These are phyloP conservation scores for Adelphocoris suturalis DNA, from an alignment of 2,888 invertebrate genomes.

Conservation along the genomic window DNA sequence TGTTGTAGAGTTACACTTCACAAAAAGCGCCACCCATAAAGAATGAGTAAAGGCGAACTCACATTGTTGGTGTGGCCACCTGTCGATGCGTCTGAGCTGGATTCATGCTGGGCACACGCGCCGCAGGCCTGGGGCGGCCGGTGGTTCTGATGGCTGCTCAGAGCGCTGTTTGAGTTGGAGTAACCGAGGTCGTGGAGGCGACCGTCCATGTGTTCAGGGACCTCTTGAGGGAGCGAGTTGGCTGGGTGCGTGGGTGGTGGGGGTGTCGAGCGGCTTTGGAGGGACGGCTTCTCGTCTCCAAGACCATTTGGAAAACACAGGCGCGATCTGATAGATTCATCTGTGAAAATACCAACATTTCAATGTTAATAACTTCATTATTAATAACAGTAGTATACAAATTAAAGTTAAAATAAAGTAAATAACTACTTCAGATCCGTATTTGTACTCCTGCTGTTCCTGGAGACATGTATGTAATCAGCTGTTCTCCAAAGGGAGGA, in stretches of 20 bases:
- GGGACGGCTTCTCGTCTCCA: conserved; percentile 40
- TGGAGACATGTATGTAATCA: too few relatives aligned
- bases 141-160: neutral
- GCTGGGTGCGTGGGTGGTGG: neutral
- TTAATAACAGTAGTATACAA: too few relatives aligned
- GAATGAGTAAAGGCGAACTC: neutral
- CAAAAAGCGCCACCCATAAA: neutral
- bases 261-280: conserved; percentile 11
- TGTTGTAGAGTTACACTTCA: neutral
- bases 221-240: conserved; percentile 40
- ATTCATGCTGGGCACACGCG: conserved; percentile 56
- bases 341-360: neutral
- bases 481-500: too few relatives aligned
- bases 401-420: too few relatives aligned
- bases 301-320: conserved; percentile 58
- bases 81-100: conserved; percentile 62
- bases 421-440: too few relatives aligned
- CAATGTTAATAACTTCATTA: too few relatives aligned
- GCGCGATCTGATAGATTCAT: conserved; percentile 57
- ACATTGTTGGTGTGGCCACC: conserved; percentile 68
- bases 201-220: conserved; percentile 52
- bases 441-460: too few relatives aligned
- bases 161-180: neutral
- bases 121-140: conserved; percentile 53
- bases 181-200: conserved; percentile 52